Evolutionary conservation across 2,888 invertebrate genomes (phyloP).

Genomic region (Drosophila anomalata): DNA sequence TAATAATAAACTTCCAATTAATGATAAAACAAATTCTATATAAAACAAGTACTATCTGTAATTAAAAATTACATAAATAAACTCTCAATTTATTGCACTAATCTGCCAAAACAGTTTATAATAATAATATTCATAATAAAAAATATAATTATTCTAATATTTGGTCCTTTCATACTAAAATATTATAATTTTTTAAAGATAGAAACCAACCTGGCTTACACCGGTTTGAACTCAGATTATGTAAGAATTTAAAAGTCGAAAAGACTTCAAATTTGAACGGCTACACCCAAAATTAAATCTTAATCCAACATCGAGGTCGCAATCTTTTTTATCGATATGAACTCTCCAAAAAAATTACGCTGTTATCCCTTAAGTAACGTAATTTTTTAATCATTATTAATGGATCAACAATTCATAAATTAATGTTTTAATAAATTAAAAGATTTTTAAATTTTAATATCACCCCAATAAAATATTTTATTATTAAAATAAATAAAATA

Average conservation of each 20-base stretch:
- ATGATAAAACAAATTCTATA: conserved; percentile 84
- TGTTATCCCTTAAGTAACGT: conserved; percentile 94
- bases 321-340: conserved; percentile 89
- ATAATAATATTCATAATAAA: too few relatives aligned
- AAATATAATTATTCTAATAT: too few relatives aligned
- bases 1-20: conserved; percentile 85
- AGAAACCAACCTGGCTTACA: conserved; percentile 94
- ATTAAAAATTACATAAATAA: conserved; percentile 86
- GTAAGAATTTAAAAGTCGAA: conserved; percentile 93
- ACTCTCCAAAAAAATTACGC: conserved; percentile 90
- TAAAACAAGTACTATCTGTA: conserved; percentile 86
- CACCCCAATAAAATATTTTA: conserved; percentile 86
- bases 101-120: too few relatives aligned
- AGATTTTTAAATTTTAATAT: conserved; percentile 87
- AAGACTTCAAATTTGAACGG: conserved; percentile 88
- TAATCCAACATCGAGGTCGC: conserved; percentile 95
- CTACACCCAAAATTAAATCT: conserved; percentile 86
- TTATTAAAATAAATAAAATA: conserved; percentile 84
- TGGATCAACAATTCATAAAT: conserved; percentile 85
- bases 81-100: conserved; percentile 81
- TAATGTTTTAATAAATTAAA: conserved; percentile 82
- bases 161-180: too few relatives aligned
- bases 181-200: conserved; percentile 84
- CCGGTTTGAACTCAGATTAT: conserved; percentile 96
- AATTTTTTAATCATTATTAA: conserved; percentile 87